These are phyloP conservation scores for Oreortyx pictus DNA, from an alignment of 2,797 vertebrate species.

Conservation along the genomic window DNA sequence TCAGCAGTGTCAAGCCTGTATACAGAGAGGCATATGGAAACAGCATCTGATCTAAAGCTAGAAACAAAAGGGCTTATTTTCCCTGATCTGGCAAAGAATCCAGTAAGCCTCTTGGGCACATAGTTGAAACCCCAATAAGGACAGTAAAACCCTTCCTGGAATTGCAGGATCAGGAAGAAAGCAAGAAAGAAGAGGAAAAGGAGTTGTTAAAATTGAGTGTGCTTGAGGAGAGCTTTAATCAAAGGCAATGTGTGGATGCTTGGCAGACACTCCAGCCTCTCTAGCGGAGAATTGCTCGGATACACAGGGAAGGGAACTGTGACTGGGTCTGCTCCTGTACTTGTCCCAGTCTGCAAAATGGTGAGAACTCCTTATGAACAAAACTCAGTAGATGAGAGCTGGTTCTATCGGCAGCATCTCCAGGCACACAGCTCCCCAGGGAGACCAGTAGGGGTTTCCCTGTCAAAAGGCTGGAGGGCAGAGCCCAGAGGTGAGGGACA, in stretches of 20 bases:
- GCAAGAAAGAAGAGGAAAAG: neutral
- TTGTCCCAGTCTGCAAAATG: neutral
- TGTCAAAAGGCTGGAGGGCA: neutral
- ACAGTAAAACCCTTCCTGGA: conserved; percentile 28
- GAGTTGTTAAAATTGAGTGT: neutral
- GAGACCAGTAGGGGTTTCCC: conserved; percentile 10
- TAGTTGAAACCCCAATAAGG: conserved; percentile 29
- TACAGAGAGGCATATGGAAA: neutral
- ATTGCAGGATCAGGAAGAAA: conserved; percentile 28
- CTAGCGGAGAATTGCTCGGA: neutral
- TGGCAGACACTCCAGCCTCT: neutral
- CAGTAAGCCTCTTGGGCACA: conserved; percentile 10
- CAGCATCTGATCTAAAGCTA: conserved; percentile 19
- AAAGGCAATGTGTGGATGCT: neutral
- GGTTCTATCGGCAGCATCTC: neutral
- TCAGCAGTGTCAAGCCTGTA: neutral
- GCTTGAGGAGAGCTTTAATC: neutral
- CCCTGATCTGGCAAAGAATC: conserved; percentile 42
- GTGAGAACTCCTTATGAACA: neutral
- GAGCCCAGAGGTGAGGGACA: neutral
- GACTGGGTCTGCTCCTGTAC: neutral
- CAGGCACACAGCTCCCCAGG: neutral
- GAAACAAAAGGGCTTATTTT: conserved; percentile 59
- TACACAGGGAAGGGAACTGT: neutral
- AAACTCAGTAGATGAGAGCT: neutral